phyloP scores from a whole-genome alignment of 2,797 vertebrate genomes.

The Lindbergichthys nudifrons region DNA sequence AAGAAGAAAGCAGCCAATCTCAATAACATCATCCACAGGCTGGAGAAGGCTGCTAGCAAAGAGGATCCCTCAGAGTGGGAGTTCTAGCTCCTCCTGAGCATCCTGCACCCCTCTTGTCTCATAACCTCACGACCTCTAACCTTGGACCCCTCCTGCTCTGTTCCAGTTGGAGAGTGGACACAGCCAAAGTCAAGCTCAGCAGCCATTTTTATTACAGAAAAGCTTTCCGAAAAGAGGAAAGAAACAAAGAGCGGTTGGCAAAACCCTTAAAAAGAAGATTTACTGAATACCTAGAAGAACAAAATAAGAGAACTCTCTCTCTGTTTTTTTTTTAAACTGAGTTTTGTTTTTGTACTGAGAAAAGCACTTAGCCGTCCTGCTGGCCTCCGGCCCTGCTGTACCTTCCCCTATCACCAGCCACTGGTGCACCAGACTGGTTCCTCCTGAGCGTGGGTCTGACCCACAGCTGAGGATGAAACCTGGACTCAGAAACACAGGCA shows the following conservation, averaged over 20 bases:
- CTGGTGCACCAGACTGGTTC: constrained; percentile 86
- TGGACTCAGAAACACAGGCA: constrained; percentile 80
- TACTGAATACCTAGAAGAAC: constrained; percentile 82
- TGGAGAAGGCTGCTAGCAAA: constrained; percentile 98
- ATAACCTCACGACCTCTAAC: constrained; percentile 95
- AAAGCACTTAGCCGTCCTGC: constrained; percentile 97
- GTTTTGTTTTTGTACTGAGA: constrained; percentile 87
- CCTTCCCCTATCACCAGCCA: constrained; percentile 93
- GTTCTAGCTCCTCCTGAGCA: constrained; percentile 82
- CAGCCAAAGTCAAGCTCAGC: constrained; percentile 87
- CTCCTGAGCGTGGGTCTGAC: constrained; percentile 81
- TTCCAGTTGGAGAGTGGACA: constrained; percentile 82
- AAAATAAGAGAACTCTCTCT: constrained; percentile 85
- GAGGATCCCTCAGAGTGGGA: constrained; percentile 91
- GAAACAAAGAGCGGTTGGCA: constrained; percentile 85
- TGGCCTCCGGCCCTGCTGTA: constrained; percentile 92
- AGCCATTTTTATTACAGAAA: constrained; percentile 85
- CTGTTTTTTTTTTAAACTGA: constrained; percentile 74
- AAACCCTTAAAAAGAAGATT: constrained; percentile 81
- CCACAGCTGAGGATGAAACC: constrained; percentile 78
- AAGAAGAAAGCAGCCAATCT: constrained; percentile 99
- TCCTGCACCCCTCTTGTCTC: constrained; percentile 88
- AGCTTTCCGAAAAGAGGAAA: constrained; percentile 80
- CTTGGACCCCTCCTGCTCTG: constrained; percentile 87
- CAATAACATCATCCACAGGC: constrained; percentile 99